Percentiles rank a stretch among this genome's conserved stretches.
Evolutionary conservation across 1,140 invertebrate genomes (phyloP).

Genomic region (Ptiloglossa arizonensis): DNA sequence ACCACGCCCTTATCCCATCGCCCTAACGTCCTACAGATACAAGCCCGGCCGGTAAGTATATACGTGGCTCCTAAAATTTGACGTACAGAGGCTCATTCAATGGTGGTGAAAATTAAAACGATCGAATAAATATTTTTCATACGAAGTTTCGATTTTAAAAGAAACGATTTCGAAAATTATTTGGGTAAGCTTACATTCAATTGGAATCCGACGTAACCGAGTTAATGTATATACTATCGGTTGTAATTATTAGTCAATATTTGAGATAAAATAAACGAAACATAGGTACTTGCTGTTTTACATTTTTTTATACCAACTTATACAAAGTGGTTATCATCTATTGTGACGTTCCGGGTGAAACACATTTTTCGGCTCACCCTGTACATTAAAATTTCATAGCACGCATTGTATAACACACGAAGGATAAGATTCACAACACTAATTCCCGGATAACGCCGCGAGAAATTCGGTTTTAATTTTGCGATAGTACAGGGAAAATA

Average conservation of each 20-base stretch:
- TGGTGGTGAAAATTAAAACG: no score
- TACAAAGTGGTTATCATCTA: not conserved
- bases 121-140: no score
- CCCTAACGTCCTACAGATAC: not conserved
- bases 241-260: no score
- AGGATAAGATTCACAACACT: no score
- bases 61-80: not conserved
- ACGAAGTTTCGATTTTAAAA: no score
- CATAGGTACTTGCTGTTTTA: not conserved
- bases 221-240: no score
- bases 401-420: no score
- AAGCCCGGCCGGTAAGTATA: not conserved
- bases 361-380: not conserved
- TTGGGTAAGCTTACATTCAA: no score
- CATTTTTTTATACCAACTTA: not conserved
- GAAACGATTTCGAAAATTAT: no score
- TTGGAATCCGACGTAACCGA: no score
- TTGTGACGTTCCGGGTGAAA: not conserved
- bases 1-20: conserved; percentile 74
- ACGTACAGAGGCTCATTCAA: not conserved
- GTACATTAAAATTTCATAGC: not conserved
- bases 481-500: not conserved
- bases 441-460: no score
- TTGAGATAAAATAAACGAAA: not conserved
- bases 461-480: no score